phyloP scores from a whole-genome alignment of 2,113 vertebrate species.

The Phyllostomus hastatus region DNA sequence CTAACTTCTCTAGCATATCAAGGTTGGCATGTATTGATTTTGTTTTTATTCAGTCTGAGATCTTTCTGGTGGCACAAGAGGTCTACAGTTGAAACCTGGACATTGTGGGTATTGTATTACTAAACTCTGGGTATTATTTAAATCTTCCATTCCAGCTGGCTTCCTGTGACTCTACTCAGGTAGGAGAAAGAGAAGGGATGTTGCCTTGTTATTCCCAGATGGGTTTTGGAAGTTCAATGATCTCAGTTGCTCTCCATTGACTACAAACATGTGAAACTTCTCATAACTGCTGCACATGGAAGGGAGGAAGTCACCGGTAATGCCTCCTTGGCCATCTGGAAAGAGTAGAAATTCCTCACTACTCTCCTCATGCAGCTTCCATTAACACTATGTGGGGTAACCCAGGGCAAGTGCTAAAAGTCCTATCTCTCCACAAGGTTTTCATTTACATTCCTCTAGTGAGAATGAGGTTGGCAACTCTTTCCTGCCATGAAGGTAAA shows the following conservation, averaged over 20 bases:
- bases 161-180: not conserved
- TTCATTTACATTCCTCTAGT: not conserved
- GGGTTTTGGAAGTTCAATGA: not conserved
- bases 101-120: not conserved
- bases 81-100: not conserved
- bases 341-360: too few species aligned
- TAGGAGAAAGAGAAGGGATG: not conserved
- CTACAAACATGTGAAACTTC: fast-evolving
- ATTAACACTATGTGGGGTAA: fast-evolving
- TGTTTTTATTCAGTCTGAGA: not conserved
- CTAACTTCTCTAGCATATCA: not conserved
- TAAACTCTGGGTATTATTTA: not conserved
- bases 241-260: not conserved
- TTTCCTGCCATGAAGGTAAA: not conserved
- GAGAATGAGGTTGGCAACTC: not conserved
- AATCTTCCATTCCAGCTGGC: not conserved
- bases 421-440: not conserved
- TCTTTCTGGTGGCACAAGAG: not conserved
- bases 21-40: not conserved
- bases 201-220: not conserved
- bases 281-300: fast-evolving
- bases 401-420: not conserved
- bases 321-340: fast-evolving
- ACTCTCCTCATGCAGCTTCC: not conserved
- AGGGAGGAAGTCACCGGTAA: not conserved